Evolutionary conservation across 2,888 invertebrate species (phyloP).

Genomic region (Crioceris asparagi): DNA sequence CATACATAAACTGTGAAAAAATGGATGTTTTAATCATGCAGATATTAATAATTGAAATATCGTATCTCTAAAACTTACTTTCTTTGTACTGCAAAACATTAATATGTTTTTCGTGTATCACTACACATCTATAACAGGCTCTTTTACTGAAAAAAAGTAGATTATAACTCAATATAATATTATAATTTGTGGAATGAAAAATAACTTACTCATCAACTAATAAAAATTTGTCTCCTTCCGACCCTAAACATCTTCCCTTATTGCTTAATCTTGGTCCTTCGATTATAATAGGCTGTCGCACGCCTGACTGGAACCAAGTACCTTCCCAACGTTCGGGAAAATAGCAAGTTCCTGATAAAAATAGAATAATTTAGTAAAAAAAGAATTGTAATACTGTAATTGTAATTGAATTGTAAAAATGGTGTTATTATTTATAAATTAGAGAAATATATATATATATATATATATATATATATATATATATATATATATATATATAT

Average conservation of each 20-base stretch:
- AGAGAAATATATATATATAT: too few relatives aligned
- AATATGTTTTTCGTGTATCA: conserved; percentile 89
- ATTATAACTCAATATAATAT: too few relatives aligned
- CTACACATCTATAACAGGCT: conserved; percentile 82
- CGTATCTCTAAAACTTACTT: too few relatives aligned
- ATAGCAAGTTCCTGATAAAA: conserved; percentile 53
- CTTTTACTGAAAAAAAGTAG: conserved; percentile 59
- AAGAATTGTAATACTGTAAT: too few relatives aligned
- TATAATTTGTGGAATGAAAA: too few relatives aligned
- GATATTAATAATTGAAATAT: too few relatives aligned
- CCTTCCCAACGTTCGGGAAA: conserved; percentile 81
- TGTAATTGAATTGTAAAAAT: too few relatives aligned
- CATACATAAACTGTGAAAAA: too few relatives aligned
- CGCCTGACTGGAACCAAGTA: conserved; percentile 84
- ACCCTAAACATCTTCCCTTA: conserved; percentile 74
- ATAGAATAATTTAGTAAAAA: conserved; percentile 1
- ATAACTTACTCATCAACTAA: conserved; percentile 78
- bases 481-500: too few relatives aligned
- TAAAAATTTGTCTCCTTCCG: conserved; percentile 80
- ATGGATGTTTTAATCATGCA: too few relatives aligned
- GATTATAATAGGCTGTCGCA: conserved; percentile 74
- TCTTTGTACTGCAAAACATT: conserved; percentile 96
- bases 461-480: too few relatives aligned
- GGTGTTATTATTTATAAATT: too few relatives aligned
- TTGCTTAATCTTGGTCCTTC: conserved; percentile 72